These are phyloP conservation scores for Cyclopterus lumpus DNA, from an alignment of 2,797 vertebrate species.

Conservation along the genomic window DNA sequence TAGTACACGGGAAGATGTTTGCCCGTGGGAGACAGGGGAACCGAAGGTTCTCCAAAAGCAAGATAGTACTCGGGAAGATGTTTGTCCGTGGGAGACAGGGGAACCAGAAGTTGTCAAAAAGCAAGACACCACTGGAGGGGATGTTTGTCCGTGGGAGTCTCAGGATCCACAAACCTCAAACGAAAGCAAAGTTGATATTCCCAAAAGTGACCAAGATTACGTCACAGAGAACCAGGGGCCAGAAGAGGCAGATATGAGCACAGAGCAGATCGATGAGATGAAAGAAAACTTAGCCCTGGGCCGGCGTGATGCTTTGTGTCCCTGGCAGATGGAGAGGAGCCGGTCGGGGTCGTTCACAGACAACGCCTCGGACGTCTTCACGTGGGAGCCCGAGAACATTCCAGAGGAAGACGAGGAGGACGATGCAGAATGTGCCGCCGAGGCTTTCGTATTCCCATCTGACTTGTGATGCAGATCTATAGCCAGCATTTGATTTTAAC, in stretches of 20 bases:
- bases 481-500: slow-evolving; percentile 1
- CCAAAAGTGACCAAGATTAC: slow-evolving; percentile 29
- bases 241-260: slow-evolving; percentile 31
- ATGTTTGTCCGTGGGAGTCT: slow-evolving; percentile 55
- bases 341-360: slow-evolving; percentile 64
- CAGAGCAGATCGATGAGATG: slow-evolving; percentile 47
- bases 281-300: slow-evolving; percentile 71
- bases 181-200: background rate
- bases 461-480: slow-evolving; percentile 73
- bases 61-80: slow-evolving; percentile 9
- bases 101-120: slow-evolving; percentile 18
- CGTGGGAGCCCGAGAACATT: slow-evolving; percentile 84
- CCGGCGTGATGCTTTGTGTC: slow-evolving; percentile 80
- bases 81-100: slow-evolving; percentile 55
- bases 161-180: slow-evolving; percentile 29
- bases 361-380: slow-evolving; percentile 77
- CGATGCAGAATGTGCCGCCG: slow-evolving; percentile 84
- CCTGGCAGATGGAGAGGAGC: slow-evolving; percentile 78
- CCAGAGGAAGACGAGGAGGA: slow-evolving; percentile 80
- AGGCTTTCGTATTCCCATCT: slow-evolving; percentile 83
- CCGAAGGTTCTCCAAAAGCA: slow-evolving; percentile 24
- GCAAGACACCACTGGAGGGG: background rate
- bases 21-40: slow-evolving; percentile 46
- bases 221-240: slow-evolving; percentile 22
- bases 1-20: background rate